Base-by-base conservation (phyloP, 1,140 invertebrate species). In the Temnothorax nylanderi region DNA sequence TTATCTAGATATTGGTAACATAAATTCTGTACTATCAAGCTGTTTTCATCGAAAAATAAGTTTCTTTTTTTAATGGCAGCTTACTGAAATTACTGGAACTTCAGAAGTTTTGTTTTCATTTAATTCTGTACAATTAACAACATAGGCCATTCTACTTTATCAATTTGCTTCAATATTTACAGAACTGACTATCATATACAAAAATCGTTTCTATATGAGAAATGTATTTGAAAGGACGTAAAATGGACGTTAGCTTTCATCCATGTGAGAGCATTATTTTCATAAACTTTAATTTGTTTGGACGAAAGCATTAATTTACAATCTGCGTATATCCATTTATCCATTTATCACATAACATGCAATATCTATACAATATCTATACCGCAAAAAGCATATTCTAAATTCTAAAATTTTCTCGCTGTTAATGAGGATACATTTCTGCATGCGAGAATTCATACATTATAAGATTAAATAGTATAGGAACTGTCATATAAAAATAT, bases 401-500 rank as follows among this genome's bases (percentile, higher is more conserved):
- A 32, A 26, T 65, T 37, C 47, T 69, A 69, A 80, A 67, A 32
- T 41, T 47, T 69, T 54, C 34, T 81, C 13, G 34, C n/a, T 69
- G 56, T 49, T 32, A 21, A 13, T 47, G 2, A 49, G 0, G 13
- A 81, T 80, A 54, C 54, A 41, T 54, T 67, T 67, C 13, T 34
- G n/a, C 1, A 51, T 58, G n/a, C 16, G 18, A 72, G 13, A 71
- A 82, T 32, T 47, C 11, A n/a, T 74, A 47, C 37, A 60, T 4
- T 56, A 72, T 47, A 58, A 10, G 21, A 71, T 80, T 51, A 51
- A 67, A 41, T 69, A 21, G 47, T 69, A 76, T 58, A 81, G 62
- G 64, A 81, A 81, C 34, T 58, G 80, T 72, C 67, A 72, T 60
- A 74, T 82, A 72, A 72, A 82, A 82, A 82, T 82, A 82, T 82